phyloP scores from a whole-genome alignment of 1,140 invertebrate genomes.

The Carposina sasakii region DNA sequence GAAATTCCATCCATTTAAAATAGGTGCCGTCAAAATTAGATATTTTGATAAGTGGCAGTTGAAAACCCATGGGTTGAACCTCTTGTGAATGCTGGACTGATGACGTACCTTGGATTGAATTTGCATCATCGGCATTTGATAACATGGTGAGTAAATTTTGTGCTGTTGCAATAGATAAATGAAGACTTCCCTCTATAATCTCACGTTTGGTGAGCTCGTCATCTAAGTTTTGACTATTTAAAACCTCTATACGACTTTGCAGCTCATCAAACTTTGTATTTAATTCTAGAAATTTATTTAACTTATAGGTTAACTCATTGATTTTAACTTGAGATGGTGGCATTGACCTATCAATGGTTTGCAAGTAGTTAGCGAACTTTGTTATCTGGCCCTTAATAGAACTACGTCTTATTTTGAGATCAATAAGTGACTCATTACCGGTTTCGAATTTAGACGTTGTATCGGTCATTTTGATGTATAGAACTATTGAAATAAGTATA shows the following conservation, averaged over 20 bases:
- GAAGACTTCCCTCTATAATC: background rate
- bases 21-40: constrained; percentile 31
- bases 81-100: too few relatives aligned
- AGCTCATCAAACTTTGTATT: background rate
- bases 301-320: constrained; percentile 6
- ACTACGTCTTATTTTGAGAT: background rate
- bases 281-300: constrained; percentile 3
- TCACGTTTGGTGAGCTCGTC: background rate
- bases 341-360: background rate
- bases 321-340: background rate
- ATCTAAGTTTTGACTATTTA: background rate
- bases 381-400: constrained; percentile 4
- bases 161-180: background rate
- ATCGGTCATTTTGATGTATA: too few relatives aligned
- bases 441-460: too few relatives aligned
- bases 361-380: constrained; percentile 1
- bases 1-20: constrained; percentile 36
- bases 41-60: constrained; percentile 29
- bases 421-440: too few relatives aligned
- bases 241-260: constrained; percentile 1
- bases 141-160: background rate
- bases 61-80: constrained; percentile 6
- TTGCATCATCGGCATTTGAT: background rate
- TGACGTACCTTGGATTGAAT: background rate
- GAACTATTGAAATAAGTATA: too few relatives aligned